Conservation (phyloP, 2,888 invertebrate genomes). For the Nysson spinosus region DNA sequence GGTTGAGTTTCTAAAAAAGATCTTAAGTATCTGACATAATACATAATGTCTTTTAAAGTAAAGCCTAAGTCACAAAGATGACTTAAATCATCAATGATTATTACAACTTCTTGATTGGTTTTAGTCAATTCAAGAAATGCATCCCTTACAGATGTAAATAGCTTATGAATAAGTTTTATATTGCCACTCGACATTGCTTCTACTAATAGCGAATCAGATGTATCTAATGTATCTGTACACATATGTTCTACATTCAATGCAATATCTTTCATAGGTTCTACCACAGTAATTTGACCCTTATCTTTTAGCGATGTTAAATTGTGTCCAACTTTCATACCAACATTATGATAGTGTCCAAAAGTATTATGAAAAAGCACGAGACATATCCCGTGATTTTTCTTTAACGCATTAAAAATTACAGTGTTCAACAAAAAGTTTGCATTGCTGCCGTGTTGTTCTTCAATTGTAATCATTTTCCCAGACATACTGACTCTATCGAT, state of each 20-base stretch:
- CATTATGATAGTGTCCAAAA: slow-evolving; percentile 85
- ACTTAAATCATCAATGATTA: slow-evolving; percentile 86
- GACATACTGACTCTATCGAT: slow-evolving; percentile 80
- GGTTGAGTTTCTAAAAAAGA: slow-evolving; percentile 63
- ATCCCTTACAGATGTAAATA: slow-evolving; percentile 77
- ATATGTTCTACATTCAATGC: slow-evolving; percentile 4
- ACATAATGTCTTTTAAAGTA: slow-evolving; percentile 76
- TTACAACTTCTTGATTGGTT: slow-evolving; percentile 77
- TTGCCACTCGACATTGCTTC: slow-evolving; percentile 27
- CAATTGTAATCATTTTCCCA: slow-evolving; percentile 82
- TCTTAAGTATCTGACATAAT: slow-evolving; percentile 63
- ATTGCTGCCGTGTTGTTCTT: slow-evolving; percentile 85
- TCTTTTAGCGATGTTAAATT: slow-evolving; percentile 80
- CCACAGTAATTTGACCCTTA: slow-evolving; percentile 77
- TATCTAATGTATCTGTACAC: not conserved
- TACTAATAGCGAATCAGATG: not conserved
- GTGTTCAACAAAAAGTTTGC: slow-evolving; percentile 86
- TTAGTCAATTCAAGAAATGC: slow-evolving; percentile 75
- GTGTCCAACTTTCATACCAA: slow-evolving; percentile 86
- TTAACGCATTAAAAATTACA: slow-evolving; percentile 82
- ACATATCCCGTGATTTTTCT: slow-evolving; percentile 81
- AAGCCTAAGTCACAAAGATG: slow-evolving; percentile 84
- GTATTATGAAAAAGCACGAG: slow-evolving; percentile 85
- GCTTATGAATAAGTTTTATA: slow-evolving; percentile 74
- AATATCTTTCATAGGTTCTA: slow-evolving; percentile 79